Percentiles rank a stretch among this genome's conserved stretches.
These are phyloP conservation scores for Thera britannica DNA, from an alignment of 2,888 invertebrate genomes.

Conservation along the genomic window DNA sequence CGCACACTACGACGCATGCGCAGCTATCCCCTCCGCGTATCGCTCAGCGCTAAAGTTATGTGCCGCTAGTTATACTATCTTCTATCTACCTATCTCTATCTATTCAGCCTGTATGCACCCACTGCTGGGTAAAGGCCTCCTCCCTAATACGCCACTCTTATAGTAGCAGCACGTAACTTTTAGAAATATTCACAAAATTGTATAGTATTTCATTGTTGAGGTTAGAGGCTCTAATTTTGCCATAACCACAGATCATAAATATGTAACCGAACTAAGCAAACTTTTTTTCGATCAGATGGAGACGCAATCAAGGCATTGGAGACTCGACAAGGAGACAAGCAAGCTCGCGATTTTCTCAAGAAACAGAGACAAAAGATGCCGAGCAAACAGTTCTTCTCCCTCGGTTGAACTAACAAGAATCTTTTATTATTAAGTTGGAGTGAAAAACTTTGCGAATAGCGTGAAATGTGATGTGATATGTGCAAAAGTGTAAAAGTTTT, in stretches of 20 bases:
- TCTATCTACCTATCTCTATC: no score
- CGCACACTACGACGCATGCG: no score
- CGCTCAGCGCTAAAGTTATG: no score
- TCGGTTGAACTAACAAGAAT: conserved; percentile 57
- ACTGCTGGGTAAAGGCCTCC: no score
- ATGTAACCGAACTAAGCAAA: background rate
- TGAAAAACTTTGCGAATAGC: conserved; percentile 8
- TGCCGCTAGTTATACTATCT: no score
- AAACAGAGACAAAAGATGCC: conserved; percentile 88
- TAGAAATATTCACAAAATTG: no score
- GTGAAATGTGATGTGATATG: background rate
- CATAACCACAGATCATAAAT: background rate
- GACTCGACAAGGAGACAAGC: conserved; percentile 93
- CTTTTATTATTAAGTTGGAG: conserved; percentile 2
- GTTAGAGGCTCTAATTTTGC: conserved; percentile 1
- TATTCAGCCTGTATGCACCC: no score
- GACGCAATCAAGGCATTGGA: conserved; percentile 92
- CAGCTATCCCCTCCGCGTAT: no score
- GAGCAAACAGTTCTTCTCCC: conserved; percentile 72
- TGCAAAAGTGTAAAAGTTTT: background rate
- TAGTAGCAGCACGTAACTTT: no score
- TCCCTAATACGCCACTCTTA: no score
- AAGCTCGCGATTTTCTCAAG: conserved; percentile 95
- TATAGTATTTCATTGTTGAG: no score
- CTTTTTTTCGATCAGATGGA: conserved; percentile 82